Evolutionary conservation across 2,888 invertebrate species (phyloP).

Genomic region (Mesochorus sp.): DNA sequence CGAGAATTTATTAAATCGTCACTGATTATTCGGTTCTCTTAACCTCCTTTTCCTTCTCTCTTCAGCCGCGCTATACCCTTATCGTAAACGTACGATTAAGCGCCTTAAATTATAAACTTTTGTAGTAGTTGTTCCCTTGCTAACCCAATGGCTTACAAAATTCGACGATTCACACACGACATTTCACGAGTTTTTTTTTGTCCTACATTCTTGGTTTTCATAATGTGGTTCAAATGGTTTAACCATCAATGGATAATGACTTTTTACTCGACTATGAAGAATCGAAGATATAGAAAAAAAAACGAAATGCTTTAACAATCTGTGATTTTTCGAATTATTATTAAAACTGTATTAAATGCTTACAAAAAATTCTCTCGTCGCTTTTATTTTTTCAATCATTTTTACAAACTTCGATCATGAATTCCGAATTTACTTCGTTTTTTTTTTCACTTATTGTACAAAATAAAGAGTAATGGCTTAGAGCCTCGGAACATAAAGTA

Average conservation of each 20-base stretch:
- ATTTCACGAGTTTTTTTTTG: neutral
- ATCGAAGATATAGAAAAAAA: slow-evolving; percentile 39
- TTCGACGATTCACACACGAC: slow-evolving; percentile 26
- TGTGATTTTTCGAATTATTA: neutral
- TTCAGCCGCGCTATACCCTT: slow-evolving; percentile 29
- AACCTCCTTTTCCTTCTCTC: slow-evolving; percentile 7
- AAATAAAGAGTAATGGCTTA: too few relatives aligned
- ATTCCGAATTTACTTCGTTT: neutral
- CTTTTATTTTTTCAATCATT: neutral
- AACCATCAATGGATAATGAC: slow-evolving; percentile 1
- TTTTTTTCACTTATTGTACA: too few relatives aligned
- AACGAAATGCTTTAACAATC: neutral
- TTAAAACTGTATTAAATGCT: neutral
- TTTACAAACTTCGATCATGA: neutral
- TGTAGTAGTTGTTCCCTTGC: slow-evolving; percentile 56
- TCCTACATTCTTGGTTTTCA: slow-evolving; percentile 20
- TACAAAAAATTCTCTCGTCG: neutral
- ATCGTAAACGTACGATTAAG: slow-evolving; percentile 59
- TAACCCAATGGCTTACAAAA: slow-evolving; percentile 29
- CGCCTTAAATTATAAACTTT: slow-evolving; percentile 60
- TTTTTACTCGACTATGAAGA: slow-evolving; percentile 61
- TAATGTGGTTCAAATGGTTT: neutral
- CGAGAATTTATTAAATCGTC: slow-evolving; percentile 24
- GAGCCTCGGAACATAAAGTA: too few relatives aligned
- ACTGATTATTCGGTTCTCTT: neutral